These are phyloP conservation scores for Oasisia sp. DNA, from an alignment of 2,888 invertebrate species.

Conservation along the genomic window DNA sequence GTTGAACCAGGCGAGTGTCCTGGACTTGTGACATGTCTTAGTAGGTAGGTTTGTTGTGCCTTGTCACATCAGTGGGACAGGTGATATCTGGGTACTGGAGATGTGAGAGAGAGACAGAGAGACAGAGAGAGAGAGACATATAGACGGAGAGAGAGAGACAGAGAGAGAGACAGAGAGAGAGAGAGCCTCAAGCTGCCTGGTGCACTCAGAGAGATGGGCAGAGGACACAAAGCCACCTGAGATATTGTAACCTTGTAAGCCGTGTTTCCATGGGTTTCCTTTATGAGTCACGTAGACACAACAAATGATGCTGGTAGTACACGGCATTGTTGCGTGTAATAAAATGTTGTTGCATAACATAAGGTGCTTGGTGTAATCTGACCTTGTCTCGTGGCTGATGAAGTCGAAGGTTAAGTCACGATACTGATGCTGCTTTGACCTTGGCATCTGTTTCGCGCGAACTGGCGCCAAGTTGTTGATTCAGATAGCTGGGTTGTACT, in stretches of 20 bases:
- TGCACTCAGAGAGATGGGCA: neutral
- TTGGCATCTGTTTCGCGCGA: neutral
- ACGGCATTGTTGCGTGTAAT: neutral
- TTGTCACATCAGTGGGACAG: neutral
- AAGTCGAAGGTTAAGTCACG: neutral
- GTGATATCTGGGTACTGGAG: neutral
- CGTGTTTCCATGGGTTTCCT: neutral
- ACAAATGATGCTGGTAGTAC: neutral
- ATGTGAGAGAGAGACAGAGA: neutral
- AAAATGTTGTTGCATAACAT: constrained; percentile 8
- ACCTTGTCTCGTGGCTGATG: neutral
- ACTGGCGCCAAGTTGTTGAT: neutral
- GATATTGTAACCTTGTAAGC: neutral
- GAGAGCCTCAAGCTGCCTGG: too few species aligned
- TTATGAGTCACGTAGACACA: neutral
- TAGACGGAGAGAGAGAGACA: neutral
- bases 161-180: neutral
- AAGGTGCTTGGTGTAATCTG: neutral
- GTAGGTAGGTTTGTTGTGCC: neutral
- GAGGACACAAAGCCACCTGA: neutral
- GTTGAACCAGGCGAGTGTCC: neutral
- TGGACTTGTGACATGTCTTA: neutral
- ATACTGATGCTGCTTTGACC: neutral
- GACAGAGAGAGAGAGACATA: too few species aligned
- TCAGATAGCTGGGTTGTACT: neutral